Base-by-base conservation (phyloP, 1,140 invertebrate species). In the Campodea augens region DNA sequence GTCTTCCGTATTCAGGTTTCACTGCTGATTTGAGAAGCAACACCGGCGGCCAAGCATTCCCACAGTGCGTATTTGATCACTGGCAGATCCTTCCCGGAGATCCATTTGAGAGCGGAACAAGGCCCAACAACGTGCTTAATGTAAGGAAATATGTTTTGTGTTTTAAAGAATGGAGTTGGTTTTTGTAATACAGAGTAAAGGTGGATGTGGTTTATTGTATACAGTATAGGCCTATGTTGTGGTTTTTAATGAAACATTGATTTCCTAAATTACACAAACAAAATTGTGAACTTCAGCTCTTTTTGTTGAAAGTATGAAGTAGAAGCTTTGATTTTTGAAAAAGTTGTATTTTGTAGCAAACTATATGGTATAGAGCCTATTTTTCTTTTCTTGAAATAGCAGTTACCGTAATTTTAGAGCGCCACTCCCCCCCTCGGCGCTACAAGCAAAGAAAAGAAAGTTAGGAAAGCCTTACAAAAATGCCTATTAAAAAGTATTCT, bases 61-160 rank as follows among this genome's bases (percentile, higher is more conserved):
- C 95, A 58, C 95, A 98, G 67, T 98, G 95, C 67, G 93, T 98
- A 54, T 99, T 99, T 66, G 95, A 98, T 63, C 96, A 99, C 63
- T 99, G 96, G 96, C 90, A 98, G 67, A 69, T 97, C 44, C 71
- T 99, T 57, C 89, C 89, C 51, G 93, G 93, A 58, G 89, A 98
- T 65, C 91, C 93, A 48, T 67, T 76, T 56, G 90, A 96, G 52
- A 39, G 69, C 20, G 65, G 67, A 48, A 73, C 73, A 61, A 88
- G 83, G 65, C 86, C 92, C 49, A 84, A 71, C 66, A 60, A 56
- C 56, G 79, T 98, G 60, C 86, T 97, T 43, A 76, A 78, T 64
- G 79, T 81, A 63, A 57, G 58, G 56, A 52, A 46, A 45, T 45
- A 19, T 55, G 19, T 43, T 12, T 46, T 39, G n/a, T 44, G 21